Evolutionary conservation across 1,140 invertebrate genomes (phyloP).

Genomic region (Bradynema listronoti): DNA sequence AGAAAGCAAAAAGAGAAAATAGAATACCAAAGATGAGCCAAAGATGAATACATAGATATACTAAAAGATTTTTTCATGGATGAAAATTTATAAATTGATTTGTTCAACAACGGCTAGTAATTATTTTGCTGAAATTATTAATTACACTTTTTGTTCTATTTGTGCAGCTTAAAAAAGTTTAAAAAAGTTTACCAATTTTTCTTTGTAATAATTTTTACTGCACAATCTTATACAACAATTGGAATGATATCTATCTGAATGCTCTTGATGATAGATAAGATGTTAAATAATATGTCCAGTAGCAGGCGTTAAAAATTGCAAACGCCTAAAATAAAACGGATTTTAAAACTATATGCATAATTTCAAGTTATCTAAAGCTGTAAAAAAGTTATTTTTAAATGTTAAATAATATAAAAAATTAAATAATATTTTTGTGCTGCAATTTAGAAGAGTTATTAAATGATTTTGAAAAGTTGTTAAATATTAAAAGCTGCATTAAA

Average conservation of each 20-base stretch:
- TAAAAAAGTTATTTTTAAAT: background rate
- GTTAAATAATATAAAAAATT: background rate
- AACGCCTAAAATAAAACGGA: constrained; percentile 44
- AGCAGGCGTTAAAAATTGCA: constrained; percentile 49
- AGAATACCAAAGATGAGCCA: constrained; percentile 6
- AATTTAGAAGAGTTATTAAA: constrained; percentile 12
- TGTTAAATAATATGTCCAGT: constrained; percentile 52
- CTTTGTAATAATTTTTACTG: no score
- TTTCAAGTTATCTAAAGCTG: background rate
- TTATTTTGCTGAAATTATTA: no score
- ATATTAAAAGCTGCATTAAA: background rate
- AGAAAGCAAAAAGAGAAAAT: background rate
- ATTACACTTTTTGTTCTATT: no score
- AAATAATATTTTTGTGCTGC: constrained; percentile 6
- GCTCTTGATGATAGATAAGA: constrained; percentile 27
- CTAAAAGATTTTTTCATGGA: no score
- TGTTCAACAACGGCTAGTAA: no score
- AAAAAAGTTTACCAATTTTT: no score
- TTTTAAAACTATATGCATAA: background rate
- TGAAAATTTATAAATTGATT: no score
- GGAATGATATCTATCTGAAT: constrained; percentile 5
- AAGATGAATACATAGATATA: no score
- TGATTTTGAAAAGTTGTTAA: background rate
- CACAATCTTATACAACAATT: no score
- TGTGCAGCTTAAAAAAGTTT: no score